Evolutionary conservation across 2,888 invertebrate species (phyloP), one percentile per base, ranked within the genome.

Genomic region (Leucoptera coffeella): DNA sequence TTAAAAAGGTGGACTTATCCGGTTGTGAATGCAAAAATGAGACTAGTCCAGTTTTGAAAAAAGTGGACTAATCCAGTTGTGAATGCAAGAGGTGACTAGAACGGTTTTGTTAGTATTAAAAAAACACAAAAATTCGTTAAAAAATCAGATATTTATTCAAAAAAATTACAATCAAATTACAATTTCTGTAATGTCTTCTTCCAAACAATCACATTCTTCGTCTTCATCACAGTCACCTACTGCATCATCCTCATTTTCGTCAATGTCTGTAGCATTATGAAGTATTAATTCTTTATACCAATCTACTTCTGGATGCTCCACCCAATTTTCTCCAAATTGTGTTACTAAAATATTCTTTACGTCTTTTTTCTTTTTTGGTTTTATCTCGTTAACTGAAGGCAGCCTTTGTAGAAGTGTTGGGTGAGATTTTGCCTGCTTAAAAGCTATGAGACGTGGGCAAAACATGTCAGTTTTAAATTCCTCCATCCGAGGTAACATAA

Each of bases 351-450:
- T 26, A 19, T 13, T 12, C 28, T 29, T 23, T 8, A 32, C 22
- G 23, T 29, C 29, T 17, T 17, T 17, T 9, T 17, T 17, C 32
- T 32, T 29, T 25, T 29, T 27, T 12, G 15, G 32, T 20, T 32
- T 32, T 21, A 30, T 32, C 21, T 32, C 30, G 28, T 32, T 32
- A 23, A 30, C 24, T 17, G 22, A 21, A 20, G 32, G 32, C 15
- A 30, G 10, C 23, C 24, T 29, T 26, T 15, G 22, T 28, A 25
- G 27, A 14, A 27, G 23, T 26, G 26, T 17, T 20, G 26, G 26
- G 20, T 29, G 29, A 26, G 22, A 22, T 27, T 26, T 23, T 28
- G 17, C 24, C 29, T 29, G 29, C 29, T 29, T 29, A 29, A 29
- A 25, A 29, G 29, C 30, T 15, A 34, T 29, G 8, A 35, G 25